Percentiles rank a stretch among this genome's conserved stretches.
Conservation (phyloP, 2,797 vertebrate species). For the Benthosema pterotum region DNA sequence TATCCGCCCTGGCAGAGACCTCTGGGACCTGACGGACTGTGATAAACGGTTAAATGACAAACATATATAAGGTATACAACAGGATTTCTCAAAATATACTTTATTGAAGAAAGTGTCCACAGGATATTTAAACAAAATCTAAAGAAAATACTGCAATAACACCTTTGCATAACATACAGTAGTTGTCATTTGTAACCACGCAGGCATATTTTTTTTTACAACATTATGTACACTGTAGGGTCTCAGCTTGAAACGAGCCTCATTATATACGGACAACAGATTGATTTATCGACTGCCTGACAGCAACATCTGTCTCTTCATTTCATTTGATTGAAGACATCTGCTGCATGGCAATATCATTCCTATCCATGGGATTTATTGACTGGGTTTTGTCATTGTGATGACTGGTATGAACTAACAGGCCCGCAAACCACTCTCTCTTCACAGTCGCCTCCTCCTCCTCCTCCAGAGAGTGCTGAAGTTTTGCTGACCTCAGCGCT, state of each 20-base stretch:
- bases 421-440: constrained; percentile 2
- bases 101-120: constrained; percentile 46
- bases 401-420: constrained; percentile 25
- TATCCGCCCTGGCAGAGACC: too few species aligned
- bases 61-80: not conserved
- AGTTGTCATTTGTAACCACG: not conserved
- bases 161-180: constrained; percentile 3
- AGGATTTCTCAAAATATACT: constrained; percentile 20
- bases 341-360: constrained; percentile 33
- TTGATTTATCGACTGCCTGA: constrained; percentile 26
- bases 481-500: constrained; percentile 45
- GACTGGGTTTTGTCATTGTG: constrained; percentile 44
- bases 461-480: constrained; percentile 7
- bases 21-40: too few species aligned
- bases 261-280: constrained; percentile 13
- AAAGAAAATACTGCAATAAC: constrained; percentile 1
- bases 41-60: not conserved
- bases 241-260: not conserved
- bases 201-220: constrained; percentile 4
- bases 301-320: constrained; percentile 15
- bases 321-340: constrained; percentile 28
- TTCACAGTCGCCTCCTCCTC: constrained; percentile 21
- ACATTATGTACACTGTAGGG: not conserved
- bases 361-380: constrained; percentile 33
- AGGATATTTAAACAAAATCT: constrained; percentile 9